phyloP scores from a whole-genome alignment of 2,113 vertebrate genomes.

The Sinocyclocheilus maitianheensis region DNA sequence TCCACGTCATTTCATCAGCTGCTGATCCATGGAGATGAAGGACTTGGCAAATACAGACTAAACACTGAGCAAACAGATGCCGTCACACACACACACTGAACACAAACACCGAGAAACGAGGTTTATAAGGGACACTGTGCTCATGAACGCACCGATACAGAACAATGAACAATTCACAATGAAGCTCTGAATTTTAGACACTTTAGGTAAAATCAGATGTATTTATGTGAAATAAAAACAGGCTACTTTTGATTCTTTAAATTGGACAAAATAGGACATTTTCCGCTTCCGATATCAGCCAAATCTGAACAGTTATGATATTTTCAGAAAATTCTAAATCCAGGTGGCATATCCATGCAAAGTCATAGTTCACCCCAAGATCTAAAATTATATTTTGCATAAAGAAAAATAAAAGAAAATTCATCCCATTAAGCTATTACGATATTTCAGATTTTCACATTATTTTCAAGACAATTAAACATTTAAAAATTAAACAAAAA shows the following conservation, averaged over 20 bases:
- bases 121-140: not conserved
- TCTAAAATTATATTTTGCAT: not conserved
- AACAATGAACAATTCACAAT: not conserved
- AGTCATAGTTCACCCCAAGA: not conserved
- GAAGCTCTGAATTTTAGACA: not conserved
- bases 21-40: not conserved
- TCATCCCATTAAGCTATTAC: not conserved
- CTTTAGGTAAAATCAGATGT: not conserved
- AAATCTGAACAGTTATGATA: not conserved
- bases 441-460: too few relatives aligned
- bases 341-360: too few relatives aligned
- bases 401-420: not conserved
- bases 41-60: slow-evolving; percentile 6
- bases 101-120: not conserved
- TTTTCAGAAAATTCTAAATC: too few relatives aligned
- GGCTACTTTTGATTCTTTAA: not conserved
- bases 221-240: not conserved
- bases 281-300: not conserved
- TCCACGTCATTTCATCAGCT: slow-evolving; percentile 5
- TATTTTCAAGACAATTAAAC: not conserved
- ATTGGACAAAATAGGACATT: too few relatives aligned
- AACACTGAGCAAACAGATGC: not conserved
- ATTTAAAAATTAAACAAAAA: not conserved
- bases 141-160: not conserved
- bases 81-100: not conserved